Evolutionary conservation across 2,113 vertebrate species (phyloP).

Genomic region (Colossoma macropomum): DNA sequence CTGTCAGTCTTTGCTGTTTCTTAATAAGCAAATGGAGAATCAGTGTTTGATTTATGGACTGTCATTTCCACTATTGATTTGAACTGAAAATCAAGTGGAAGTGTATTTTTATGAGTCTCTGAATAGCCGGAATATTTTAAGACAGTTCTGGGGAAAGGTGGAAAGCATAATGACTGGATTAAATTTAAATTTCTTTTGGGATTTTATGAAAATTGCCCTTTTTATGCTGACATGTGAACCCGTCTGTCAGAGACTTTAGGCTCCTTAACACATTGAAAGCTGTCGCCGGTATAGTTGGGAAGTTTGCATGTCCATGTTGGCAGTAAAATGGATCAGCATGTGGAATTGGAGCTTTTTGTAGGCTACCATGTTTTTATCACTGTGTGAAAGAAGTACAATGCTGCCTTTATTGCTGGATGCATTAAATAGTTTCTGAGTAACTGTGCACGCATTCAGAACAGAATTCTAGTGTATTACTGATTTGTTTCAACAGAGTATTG

Average conservation of each 20-base stretch:
- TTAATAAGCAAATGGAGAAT: not conserved
- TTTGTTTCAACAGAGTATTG: no score
- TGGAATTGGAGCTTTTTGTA: no score
- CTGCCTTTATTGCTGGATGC: no score
- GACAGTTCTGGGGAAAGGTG: not conserved
- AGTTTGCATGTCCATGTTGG: not conserved
- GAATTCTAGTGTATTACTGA: no score
- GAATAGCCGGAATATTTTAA: slow-evolving; percentile 11
- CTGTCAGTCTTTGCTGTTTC: not conserved
- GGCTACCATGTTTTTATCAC: no score
- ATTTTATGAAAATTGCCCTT: not conserved
- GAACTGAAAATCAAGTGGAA: slow-evolving; percentile 6
- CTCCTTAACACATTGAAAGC: no score
- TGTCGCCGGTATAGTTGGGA: no score
- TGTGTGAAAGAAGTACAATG: no score
- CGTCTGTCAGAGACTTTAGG: no score
- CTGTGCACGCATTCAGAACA: no score
- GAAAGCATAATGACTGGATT: not conserved
- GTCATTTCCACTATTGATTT: slow-evolving; percentile 16
- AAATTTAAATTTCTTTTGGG: not conserved
- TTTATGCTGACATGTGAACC: no score
- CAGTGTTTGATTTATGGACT: slow-evolving; percentile 22
- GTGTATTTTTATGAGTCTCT: not conserved
- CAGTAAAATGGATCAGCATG: not conserved
- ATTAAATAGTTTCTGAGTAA: no score